These are phyloP conservation scores for Puntigrus tetrazona DNA, from an alignment of 2,113 vertebrate species.

Conservation along the genomic window DNA sequence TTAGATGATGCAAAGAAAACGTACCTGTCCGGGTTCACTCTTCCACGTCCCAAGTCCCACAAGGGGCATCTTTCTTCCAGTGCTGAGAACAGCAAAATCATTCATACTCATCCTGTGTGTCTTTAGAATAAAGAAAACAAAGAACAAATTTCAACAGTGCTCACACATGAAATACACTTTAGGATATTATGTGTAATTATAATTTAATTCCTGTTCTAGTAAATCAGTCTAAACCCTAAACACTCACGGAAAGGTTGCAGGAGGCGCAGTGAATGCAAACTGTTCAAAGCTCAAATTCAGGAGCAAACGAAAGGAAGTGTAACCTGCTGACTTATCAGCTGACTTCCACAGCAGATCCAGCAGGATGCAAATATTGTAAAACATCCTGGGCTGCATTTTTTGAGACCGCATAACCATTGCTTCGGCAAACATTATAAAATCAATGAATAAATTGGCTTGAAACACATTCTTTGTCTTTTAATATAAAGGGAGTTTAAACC, in stretches of 20 bases:
- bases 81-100: conserved; percentile 79
- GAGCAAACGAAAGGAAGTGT: conserved; percentile 1
- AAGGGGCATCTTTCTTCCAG: conserved; percentile 92
- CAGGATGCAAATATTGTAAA: conserved; percentile 4
- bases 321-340: conserved; percentile 52
- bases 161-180: background rate
- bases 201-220: background rate
- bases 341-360: conserved; percentile 24
- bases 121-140: conserved; percentile 61
- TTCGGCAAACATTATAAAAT: background rate
- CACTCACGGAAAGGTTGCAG: conserved; percentile 8
- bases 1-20: conserved; percentile 6
- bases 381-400: background rate
- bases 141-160: background rate
- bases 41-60: conserved; percentile 97
- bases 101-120: conserved; percentile 73
- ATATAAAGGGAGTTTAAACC: background rate
- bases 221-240: background rate
- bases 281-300: background rate
- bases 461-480: background rate
- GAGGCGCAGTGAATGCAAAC: background rate
- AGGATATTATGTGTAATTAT: background rate
- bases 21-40: conserved; percentile 89
- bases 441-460: background rate
- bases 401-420: background rate